Base-by-base conservation (phyloP, 2,113 vertebrate genomes). In the Ibidorhyncha struthersii region DNA sequence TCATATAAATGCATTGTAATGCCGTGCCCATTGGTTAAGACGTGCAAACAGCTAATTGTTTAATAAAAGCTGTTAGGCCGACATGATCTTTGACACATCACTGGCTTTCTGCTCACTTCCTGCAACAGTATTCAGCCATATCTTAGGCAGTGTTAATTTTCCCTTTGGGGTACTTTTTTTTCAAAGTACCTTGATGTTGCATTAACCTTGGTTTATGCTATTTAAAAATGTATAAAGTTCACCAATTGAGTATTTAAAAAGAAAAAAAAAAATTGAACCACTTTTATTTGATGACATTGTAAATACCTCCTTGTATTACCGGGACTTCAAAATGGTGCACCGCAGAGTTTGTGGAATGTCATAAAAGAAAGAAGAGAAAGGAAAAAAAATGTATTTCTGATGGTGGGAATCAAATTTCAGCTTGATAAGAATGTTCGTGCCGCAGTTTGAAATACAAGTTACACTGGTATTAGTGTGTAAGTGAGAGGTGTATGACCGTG, bases 201-300 rank as follows among this genome's bases (percentile, higher is more conserved):
- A 59, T 58, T 63, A 90, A 53, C 49, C 36, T 66, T 17, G 17
- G 29, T 59, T 91, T 70, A 53, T 49, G 55, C 12, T 82, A 41
- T 80, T 78, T 71, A 47, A 89, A 89, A 76, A 69, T 18, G 61
- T 11, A 69, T 23, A 43, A 82, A 78, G 14, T 67, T 89, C n/a
- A 63, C 25, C 22, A 50, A 53, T 2, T 74, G 8, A 49, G 8
- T 66, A 19, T 45, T 79, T 3, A 29, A 72, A 47, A 59, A 27
- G 9, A 29, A 59, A n/a, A 63, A n/a, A 63, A 53, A 62, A 59
- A 67, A 9, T 1, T 1, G 0, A 5, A 72, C 11, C 34, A 34
- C 15, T 90, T 91, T 22, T 47, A 47, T 82, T 77, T 65, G 2
- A 3, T 71, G 65, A 36, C 41, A 80, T 32, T 55, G 62, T 12